phyloP scores from a whole-genome alignment of 2,113 vertebrate genomes.

The Regulus satrapa region DNA sequence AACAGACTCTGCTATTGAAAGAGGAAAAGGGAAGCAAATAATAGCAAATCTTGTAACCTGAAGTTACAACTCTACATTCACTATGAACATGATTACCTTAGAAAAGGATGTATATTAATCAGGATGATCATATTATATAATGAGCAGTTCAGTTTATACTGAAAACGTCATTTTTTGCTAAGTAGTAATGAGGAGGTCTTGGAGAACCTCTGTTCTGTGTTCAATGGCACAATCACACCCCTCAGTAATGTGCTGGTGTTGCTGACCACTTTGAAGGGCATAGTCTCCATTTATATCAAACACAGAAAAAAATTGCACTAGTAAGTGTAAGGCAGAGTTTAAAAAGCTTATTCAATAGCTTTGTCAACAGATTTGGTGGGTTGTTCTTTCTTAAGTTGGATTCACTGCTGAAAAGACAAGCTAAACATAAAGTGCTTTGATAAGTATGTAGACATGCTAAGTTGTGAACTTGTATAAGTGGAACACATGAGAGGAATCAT shows the following conservation, averaged over 20 bases:
- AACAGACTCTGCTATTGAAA: not conserved
- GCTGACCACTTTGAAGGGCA: not conserved
- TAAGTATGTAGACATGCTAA: not conserved
- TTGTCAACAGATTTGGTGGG: not conserved
- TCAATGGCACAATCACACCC: not conserved
- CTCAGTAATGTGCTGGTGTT: not conserved
- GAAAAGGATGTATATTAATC: not conserved
- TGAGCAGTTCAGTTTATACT: not conserved
- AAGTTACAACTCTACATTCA: not conserved
- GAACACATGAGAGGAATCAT: rapidly evolving
- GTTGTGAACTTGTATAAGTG: not conserved
- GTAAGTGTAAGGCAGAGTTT: not conserved
- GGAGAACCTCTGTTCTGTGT: not conserved
- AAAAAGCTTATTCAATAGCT: not conserved
- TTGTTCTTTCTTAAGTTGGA: not conserved
- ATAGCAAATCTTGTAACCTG: not conserved
- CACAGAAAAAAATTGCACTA: not conserved
- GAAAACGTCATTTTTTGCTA: not conserved
- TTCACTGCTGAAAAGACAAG: not conserved
- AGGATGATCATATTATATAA: not conserved
- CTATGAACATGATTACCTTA: not conserved
- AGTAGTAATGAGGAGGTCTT: not conserved
- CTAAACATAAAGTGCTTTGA: not conserved
- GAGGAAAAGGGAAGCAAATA: not conserved
- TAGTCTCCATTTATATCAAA: not conserved